Evolutionary conservation across 2,797 vertebrate genomes (phyloP).

Genomic region (Lepidocolaptes lacrymiger): DNA sequence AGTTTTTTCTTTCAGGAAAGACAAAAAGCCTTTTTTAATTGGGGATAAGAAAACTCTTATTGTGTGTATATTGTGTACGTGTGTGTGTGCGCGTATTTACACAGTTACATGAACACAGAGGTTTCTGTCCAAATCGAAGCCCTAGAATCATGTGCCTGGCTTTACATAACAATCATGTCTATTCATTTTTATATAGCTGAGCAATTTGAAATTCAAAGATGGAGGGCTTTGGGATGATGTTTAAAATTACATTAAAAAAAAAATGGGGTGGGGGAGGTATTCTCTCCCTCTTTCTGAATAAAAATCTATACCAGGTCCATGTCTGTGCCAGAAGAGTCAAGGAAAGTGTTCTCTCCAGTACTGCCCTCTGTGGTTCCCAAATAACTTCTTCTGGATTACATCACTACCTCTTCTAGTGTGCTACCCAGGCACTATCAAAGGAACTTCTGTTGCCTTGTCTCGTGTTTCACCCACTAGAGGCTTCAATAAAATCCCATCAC

Average conservation of each 20-base stretch:
- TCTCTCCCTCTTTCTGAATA: neutral
- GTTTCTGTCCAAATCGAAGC: neutral
- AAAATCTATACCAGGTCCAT: neutral
- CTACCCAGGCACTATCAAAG: slow-evolving; percentile 20
- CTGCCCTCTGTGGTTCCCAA: neutral
- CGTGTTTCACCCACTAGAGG: slow-evolving; percentile 1
- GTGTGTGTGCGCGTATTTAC: neutral
- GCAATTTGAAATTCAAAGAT: neutral
- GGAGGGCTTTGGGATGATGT: neutral
- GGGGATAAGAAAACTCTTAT: neutral
- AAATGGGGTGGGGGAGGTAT: neutral
- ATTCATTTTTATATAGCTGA: neutral
- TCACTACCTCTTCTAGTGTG: neutral
- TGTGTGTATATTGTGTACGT: neutral
- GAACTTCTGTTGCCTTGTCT: slow-evolving; percentile 24
- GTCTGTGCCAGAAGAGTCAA: neutral
- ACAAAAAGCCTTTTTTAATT: neutral
- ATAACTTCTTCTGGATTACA: neutral
- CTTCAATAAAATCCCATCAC: slow-evolving; percentile 31
- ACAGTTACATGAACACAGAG: neutral
- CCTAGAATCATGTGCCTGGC: neutral
- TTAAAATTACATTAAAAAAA: neutral
- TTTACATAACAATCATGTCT: neutral
- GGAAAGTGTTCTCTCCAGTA: neutral
- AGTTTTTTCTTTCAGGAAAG: neutral